Percentiles rank a stretch among this genome's conserved stretches.
Conservation (phyloP, 2,888 invertebrate genomes). For the Spodoptera picta region DNA sequence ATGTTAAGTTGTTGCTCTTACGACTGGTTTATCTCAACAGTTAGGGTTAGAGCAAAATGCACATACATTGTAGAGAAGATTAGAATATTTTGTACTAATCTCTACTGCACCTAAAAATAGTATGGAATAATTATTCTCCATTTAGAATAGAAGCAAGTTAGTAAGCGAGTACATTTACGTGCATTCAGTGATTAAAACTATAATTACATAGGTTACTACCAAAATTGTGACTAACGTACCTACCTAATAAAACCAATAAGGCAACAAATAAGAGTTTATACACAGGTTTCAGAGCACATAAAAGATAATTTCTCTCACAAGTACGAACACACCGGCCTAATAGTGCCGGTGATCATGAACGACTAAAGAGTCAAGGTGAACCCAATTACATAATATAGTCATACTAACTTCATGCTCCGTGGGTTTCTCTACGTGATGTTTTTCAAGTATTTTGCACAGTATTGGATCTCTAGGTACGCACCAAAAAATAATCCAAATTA, state of each 20-base stretch:
- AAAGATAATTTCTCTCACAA: conserved; percentile 26
- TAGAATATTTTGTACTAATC: conserved; percentile 4
- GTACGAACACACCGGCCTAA: conserved; percentile 19
- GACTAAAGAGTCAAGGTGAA: conserved; percentile 57
- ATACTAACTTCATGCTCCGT: conserved; percentile 33
- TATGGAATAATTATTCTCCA: too few species aligned
- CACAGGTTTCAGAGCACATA: conserved; percentile 24
- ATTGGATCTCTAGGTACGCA: conserved; percentile 6
- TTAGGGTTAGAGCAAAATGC: conserved; percentile 28
- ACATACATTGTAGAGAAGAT: conserved; percentile 13
- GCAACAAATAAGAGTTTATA: conserved; percentile 14
- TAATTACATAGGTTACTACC: too few species aligned
- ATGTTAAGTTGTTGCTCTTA: conserved; percentile 50
- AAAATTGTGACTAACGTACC: too few species aligned
- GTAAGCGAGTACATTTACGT: too few species aligned
- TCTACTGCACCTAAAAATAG: neutral
- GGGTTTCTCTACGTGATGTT: conserved; percentile 33
- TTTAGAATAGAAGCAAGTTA: too few species aligned
- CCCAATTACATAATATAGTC: conserved; percentile 45
- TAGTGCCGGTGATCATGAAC: conserved; percentile 42
- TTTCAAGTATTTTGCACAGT: conserved; percentile 12
- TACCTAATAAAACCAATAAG: conserved; percentile 8
- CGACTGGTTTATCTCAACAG: conserved; percentile 43
- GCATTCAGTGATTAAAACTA: too few species aligned
- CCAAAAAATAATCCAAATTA: neutral